Conservation (phyloP, 2,888 invertebrate genomes). For the Eucera pruinosa region DNA sequence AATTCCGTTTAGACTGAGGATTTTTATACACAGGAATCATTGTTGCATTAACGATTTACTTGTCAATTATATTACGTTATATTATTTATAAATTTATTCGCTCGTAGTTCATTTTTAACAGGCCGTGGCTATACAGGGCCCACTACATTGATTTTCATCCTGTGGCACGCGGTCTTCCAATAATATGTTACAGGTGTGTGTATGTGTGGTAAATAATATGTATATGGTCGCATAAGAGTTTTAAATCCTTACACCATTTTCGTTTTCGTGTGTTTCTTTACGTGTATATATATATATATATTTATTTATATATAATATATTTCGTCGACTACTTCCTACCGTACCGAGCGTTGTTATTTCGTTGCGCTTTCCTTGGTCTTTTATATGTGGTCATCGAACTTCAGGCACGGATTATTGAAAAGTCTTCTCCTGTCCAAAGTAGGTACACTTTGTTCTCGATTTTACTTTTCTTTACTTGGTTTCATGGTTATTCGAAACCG, state of each 20-base stretch:
- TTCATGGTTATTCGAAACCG: background rate
- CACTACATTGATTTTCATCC: slow-evolving; percentile 78
- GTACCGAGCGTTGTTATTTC: slow-evolving; percentile 54
- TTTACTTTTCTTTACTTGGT: too few species aligned
- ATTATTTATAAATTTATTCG: slow-evolving; percentile 75
- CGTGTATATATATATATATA: background rate
- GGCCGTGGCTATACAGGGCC: slow-evolving; percentile 84
- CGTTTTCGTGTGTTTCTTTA: background rate
- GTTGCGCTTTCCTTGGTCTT: slow-evolving; percentile 57
- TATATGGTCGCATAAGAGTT: slow-evolving; percentile 27
- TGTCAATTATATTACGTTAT: slow-evolving; percentile 75
- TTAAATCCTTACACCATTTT: slow-evolving; percentile 12
- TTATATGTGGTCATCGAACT: slow-evolving; percentile 41
- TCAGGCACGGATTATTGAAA: slow-evolving; percentile 53
- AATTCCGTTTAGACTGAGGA: slow-evolving; percentile 57
- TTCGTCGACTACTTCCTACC: slow-evolving; percentile 49
- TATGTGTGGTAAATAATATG: slow-evolving; percentile 16
- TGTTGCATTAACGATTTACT: slow-evolving; percentile 78
- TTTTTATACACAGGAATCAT: slow-evolving; percentile 77
- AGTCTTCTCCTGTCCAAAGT: slow-evolving; percentile 20
- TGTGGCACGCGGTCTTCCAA: slow-evolving; percentile 83
- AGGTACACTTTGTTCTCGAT: slow-evolving; percentile 17
- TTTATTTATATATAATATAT: slow-evolving; percentile 25
- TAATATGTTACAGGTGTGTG: slow-evolving; percentile 45
- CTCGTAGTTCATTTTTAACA: slow-evolving; percentile 78